Base-by-base conservation (phyloP, 1,140 invertebrate genomes). In the Nomia melanderi region DNA sequence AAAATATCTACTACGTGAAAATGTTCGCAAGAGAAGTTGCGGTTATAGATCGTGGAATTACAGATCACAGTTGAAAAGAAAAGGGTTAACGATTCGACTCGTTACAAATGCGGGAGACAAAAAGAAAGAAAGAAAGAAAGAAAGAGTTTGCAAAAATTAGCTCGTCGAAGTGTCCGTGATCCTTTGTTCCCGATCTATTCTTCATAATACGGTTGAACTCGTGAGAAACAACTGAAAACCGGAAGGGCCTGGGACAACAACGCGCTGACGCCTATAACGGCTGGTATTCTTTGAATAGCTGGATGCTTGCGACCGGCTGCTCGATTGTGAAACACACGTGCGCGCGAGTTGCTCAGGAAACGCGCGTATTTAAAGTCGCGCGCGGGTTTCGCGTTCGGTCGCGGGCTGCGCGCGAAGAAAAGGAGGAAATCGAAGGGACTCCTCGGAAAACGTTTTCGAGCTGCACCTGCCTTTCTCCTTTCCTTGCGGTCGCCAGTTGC, bases 261-360 rank as follows among this genome's bases (percentile, higher is more conserved):
- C 47, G 20, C 9, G 56, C 62, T 12, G 78, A 50, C 29, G 69
- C 60, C 27, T 47, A 25, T 47, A 25, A 47, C 33, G 53, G 63
- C 23, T 47, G 62, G 27, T 66, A 29, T 50, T 56, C 33, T 59
- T 79, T 73, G 74, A 82, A 80, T 78, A 71, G 80, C 64, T 82
- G 79, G 77, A 73, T 82, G 82, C 84, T 84, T 77, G 71, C 71
- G 67, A 64, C 77, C 65, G 36, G 54, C 36, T 50, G 39, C 62
- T 77, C 72, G 77, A 70, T 77, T 77, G 72, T 75, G 64, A 54
- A 44, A 78, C 57, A 63, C 60, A 27, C 25, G 66, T 50, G 41
- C 33, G 54, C 23, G 36, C 73, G 41, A n/a, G 69, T 79, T 77
- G 33, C 20, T 33, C 64, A 79, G 63, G 41, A 67, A 69, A 50